phyloP scores from a whole-genome alignment of 1,140 invertebrate species.

The Wasmannia auropunctata region DNA sequence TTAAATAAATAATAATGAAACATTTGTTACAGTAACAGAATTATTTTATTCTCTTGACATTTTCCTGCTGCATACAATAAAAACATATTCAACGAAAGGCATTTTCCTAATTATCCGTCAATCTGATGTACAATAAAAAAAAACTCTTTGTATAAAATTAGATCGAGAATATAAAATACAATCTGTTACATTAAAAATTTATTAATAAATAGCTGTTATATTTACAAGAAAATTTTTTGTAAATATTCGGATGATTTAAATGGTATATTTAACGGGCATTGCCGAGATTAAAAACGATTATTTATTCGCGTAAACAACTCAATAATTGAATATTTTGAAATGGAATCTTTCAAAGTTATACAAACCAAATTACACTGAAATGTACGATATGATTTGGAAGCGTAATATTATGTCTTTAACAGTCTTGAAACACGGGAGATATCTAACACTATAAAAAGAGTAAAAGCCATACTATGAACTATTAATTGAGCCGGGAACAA shows the following conservation, averaged over 20 bases:
- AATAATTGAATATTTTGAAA: neutral
- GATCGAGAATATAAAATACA: neutral
- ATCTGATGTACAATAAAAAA: neutral
- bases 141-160: neutral
- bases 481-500: constrained; percentile 2
- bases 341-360: neutral
- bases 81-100: neutral
- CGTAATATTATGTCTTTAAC: neutral
- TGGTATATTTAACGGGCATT: neutral
- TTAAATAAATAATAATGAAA: constrained; percentile 17
- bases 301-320: neutral
- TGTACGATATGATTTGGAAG: neutral
- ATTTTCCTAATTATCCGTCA: neutral
- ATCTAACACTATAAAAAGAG: neutral
- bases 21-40: neutral
- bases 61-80: neutral
- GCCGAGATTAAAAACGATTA: neutral
- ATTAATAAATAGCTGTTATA: neutral
- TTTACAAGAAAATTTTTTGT: neutral
- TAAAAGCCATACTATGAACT: neutral
- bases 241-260: neutral
- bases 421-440: neutral
- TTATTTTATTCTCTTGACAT: neutral
- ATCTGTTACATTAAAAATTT: neutral
- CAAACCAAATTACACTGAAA: neutral